Conservation (phyloP, 2,113 vertebrate genomes). For the Fukomys damarensis region DNA sequence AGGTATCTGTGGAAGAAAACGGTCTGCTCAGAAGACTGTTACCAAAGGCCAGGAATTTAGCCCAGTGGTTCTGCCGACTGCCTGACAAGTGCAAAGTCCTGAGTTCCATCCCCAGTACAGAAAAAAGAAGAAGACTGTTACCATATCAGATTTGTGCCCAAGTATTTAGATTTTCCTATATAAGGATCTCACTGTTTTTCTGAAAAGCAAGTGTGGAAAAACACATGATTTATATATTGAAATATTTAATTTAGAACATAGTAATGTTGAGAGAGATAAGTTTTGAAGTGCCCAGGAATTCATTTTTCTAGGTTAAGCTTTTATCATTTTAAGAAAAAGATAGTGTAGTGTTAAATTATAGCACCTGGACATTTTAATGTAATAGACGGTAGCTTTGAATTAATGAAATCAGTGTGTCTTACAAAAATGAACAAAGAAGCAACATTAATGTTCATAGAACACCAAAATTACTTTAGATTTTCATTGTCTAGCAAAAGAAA, state of each 20-base stretch:
- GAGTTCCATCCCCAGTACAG: no score
- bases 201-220: constrained; percentile 44
- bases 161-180: not conserved
- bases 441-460: constrained; percentile 21
- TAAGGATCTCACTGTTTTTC: constrained; percentile 31
- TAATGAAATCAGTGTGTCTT: not conserved
- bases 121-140: constrained; percentile 21
- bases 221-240: not conserved
- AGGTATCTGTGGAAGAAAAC: not conserved
- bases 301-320: constrained; percentile 13
- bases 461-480: not conserved
- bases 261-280: constrained; percentile 22
- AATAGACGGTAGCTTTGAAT: constrained; percentile 46
- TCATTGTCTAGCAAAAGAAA: not conserved
- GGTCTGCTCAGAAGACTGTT: not conserved
- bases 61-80: no score
- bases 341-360: constrained; percentile 15
- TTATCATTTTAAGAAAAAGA: constrained; percentile 21
- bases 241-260: constrained; percentile 41
- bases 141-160: constrained; percentile 39
- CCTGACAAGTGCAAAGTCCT: no score
- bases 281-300: constrained; percentile 37
- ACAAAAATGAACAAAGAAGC: constrained; percentile 55
- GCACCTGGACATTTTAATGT: not conserved
- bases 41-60: not conserved